Evolutionary conservation across 2,113 vertebrate species (phyloP).

Genomic region (Thunnus thynnus): DNA sequence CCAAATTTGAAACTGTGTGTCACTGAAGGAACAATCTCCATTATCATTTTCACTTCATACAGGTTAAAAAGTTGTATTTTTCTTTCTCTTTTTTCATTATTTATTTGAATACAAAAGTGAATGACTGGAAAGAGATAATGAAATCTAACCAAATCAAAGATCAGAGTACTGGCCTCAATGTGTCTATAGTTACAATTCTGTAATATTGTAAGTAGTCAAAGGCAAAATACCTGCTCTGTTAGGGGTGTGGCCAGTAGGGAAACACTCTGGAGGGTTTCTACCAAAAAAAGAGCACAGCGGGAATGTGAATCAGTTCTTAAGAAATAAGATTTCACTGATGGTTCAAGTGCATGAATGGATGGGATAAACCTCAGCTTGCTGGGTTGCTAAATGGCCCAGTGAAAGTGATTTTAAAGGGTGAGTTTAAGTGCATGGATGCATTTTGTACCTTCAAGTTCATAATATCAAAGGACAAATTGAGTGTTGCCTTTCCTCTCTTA

Average conservation of each 20-base stretch:
- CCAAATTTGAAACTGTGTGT: background rate
- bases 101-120: background rate
- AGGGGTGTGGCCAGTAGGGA: no score
- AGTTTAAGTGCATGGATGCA: conserved; percentile 30
- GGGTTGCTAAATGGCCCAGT: conserved; percentile 23
- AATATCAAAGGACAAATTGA: conserved; percentile 26
- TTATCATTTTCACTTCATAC: background rate
- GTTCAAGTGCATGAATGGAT: conserved; percentile 21
- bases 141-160: no score
- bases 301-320: background rate
- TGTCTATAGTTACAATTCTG: no score
- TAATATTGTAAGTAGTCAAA: no score
- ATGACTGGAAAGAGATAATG: no score
- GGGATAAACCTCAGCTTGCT: conserved; percentile 23
- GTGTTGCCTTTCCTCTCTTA: background rate
- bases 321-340: background rate
- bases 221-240: background rate
- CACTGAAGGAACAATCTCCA: background rate
- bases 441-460: conserved; percentile 36
- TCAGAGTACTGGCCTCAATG: no score
- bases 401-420: conserved; percentile 38
- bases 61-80: background rate
- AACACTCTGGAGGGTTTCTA: no score
- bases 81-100: background rate
- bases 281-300: no score